Evolutionary conservation across 2,113 vertebrate genomes (phyloP).

Genomic region (Pagrus major): DNA sequence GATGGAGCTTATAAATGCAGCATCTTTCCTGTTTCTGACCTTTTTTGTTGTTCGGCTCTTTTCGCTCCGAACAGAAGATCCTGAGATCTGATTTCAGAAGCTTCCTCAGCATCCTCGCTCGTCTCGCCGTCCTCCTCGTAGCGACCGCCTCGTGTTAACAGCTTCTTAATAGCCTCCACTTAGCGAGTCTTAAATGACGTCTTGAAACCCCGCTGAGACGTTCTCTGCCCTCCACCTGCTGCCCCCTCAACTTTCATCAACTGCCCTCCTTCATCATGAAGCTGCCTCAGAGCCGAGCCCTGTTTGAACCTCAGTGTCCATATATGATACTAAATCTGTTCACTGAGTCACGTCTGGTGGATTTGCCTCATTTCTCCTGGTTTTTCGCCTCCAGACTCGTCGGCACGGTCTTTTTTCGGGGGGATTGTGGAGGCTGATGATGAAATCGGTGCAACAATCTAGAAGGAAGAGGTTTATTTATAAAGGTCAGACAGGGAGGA

Average conservation of each 20-base stretch:
- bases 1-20: too few species aligned
- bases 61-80: background rate
- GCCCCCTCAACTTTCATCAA: constrained; percentile 35
- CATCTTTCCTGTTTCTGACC: too few species aligned
- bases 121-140: background rate
- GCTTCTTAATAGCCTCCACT: constrained; percentile 30
- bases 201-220: constrained; percentile 2
- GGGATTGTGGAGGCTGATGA: constrained; percentile 13
- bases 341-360: background rate
- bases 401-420: background rate
- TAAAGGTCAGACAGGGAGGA: constrained; percentile 61
- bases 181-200: constrained; percentile 29
- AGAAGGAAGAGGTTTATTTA: constrained; percentile 77
- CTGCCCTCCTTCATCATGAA: background rate
- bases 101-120: background rate
- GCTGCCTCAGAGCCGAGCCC: too few species aligned
- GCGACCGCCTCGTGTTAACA: constrained; percentile 19
- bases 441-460: constrained; percentile 59
- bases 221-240: constrained; percentile 39
- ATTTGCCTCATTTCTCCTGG: background rate
- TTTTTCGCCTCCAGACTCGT: background rate
- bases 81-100: background rate
- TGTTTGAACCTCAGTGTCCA: background rate
- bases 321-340: background rate
- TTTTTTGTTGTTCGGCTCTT: background rate